These are phyloP conservation scores for Isoperla grammatica DNA, from an alignment of 2,888 invertebrate species.

Conservation along the genomic window DNA sequence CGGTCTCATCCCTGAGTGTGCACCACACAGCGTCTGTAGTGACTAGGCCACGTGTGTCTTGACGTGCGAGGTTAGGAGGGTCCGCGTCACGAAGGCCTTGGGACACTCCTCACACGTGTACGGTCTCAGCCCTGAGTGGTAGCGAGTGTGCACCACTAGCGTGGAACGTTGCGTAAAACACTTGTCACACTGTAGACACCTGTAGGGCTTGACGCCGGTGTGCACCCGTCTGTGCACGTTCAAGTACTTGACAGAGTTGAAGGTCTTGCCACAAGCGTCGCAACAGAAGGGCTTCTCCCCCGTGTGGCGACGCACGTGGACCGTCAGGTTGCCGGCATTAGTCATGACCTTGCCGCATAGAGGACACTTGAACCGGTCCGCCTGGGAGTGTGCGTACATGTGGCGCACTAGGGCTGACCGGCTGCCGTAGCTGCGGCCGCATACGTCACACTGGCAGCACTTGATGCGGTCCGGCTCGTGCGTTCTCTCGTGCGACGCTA, in stretches of 20 bases:
- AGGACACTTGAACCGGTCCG: constrained; percentile 15
- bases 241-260: constrained; percentile 43
- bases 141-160: constrained; percentile 55
- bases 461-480: not conserved
- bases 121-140: constrained; percentile 55
- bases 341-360: constrained; percentile 57
- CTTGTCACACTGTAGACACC: constrained; percentile 29
- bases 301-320: constrained; percentile 56
- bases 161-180: constrained; percentile 47
- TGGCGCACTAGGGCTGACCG: constrained; percentile 42
- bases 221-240: constrained; percentile 43
- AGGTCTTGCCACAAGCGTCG: constrained; percentile 45
- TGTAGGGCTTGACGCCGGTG: constrained; percentile 22
- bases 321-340: constrained; percentile 53
- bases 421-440: constrained; percentile 42
- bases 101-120: constrained; percentile 54
- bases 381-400: constrained; percentile 40
- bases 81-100: constrained; percentile 55
- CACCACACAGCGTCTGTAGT: too few relatives aligned
- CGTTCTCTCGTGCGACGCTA: not conserved
- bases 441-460: constrained; percentile 42
- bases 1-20: too few relatives aligned
- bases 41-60: too few relatives aligned
- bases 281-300: constrained; percentile 58
- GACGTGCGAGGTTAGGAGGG: not conserved